Conservation (phyloP, 2,113 vertebrate genomes). For the Chaenogobius annularis region DNA sequence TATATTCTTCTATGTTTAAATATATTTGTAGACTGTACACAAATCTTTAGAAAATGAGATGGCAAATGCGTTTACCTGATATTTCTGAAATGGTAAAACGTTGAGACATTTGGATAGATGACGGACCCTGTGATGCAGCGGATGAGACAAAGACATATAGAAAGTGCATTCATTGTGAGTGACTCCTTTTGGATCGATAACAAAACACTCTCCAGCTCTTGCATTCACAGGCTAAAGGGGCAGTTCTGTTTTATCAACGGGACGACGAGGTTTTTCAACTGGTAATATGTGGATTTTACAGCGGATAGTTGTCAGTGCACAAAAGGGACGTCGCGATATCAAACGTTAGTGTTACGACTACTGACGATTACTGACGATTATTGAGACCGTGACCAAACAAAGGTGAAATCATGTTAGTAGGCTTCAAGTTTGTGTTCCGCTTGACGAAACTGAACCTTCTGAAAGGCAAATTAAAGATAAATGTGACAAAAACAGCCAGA, state of each 20-base stretch:
- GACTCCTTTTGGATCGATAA: conserved; percentile 58
- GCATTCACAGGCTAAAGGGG: conserved; percentile 56
- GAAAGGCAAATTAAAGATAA: no score
- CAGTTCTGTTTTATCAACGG: background rate
- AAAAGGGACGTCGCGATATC: no score
- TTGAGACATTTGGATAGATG: conserved; percentile 43
- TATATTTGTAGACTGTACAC: conserved; percentile 77
- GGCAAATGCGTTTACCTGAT: conserved; percentile 76
- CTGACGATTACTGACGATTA: no score
- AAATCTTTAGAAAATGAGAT: conserved; percentile 76
- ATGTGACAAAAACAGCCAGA: no score
- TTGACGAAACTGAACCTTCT: no score
- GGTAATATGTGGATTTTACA: background rate
- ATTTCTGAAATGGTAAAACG: conserved; percentile 70
- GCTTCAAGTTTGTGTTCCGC: no score
- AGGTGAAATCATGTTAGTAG: no score
- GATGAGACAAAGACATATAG: conserved; percentile 72
- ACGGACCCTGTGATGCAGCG: conserved; percentile 72
- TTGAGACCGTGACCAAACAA: no score
- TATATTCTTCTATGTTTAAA: conserved; percentile 77
- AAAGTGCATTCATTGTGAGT: conserved; percentile 79
- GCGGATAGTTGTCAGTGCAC: background rate
- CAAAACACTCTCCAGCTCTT: conserved; percentile 59
- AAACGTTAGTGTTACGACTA: no score
- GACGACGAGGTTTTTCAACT: background rate